Conservation (phyloP, 2,113 vertebrate species). For the Myotis davidii region DNA sequence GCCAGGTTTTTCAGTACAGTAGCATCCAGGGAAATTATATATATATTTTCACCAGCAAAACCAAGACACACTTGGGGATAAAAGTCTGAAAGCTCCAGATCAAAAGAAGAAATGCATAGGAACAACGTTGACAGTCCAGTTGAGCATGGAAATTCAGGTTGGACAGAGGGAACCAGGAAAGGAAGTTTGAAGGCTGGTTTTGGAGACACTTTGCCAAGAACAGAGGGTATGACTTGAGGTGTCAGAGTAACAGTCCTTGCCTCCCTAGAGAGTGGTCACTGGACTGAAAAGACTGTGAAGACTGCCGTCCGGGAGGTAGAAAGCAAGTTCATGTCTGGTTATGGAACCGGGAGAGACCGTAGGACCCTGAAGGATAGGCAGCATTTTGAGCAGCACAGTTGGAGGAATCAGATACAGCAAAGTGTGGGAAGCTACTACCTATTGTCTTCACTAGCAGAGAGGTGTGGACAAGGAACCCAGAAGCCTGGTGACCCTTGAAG, state of each 20-base stretch:
- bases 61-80: not conserved
- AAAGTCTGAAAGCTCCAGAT: not conserved
- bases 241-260: not conserved
- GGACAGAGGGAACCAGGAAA: not conserved
- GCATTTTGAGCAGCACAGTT: not conserved
- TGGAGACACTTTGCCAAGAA: not conserved
- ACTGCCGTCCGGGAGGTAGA: not conserved
- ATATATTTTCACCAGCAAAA: not conserved
- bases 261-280: not conserved
- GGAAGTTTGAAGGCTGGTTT: not conserved
- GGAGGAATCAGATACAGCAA: not conserved
- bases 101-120: not conserved
- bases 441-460: too few species aligned
- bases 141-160: not conserved
- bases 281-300: not conserved
- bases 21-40: not conserved
- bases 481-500: too few species aligned
- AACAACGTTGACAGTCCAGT: not conserved
- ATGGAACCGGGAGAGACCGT: not conserved
- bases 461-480: too few species aligned
- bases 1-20: not conserved
- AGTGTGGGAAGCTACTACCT: too few species aligned
- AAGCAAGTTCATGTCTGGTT: not conserved
- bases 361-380: not conserved
- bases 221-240: not conserved